A percentile compares a stretch with the other conserved stretches of the same genome.
Evolutionary conservation across 2,888 invertebrate species (phyloP).

Genomic region (Dendrolimus pini): DNA sequence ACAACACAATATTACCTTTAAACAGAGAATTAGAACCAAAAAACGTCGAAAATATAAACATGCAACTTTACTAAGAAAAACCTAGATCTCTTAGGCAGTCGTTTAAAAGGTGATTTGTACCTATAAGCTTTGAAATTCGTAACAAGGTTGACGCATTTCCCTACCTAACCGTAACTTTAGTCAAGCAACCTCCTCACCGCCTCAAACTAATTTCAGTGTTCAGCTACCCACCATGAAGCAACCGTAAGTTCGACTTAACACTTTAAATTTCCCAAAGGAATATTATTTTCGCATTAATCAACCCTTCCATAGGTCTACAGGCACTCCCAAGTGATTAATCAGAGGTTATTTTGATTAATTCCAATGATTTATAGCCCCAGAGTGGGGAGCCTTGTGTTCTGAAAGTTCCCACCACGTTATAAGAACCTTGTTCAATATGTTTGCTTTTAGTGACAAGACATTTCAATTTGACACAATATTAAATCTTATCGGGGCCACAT

Average conservation of each 20-base stretch:
- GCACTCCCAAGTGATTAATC: conserved; percentile 65
- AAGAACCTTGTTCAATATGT: background rate
- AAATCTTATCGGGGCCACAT: no score
- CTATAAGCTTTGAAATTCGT: no score
- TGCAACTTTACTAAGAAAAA: no score
- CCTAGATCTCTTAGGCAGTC: no score
- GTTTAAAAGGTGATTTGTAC: no score
- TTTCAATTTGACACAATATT: no score
- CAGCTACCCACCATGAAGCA: background rate
- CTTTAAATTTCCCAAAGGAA: conserved; percentile 53
- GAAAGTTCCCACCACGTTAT: background rate
- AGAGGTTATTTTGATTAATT: conserved; percentile 57
- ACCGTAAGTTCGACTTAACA: conserved; percentile 21
- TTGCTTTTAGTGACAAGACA: no score
- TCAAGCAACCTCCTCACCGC: background rate
- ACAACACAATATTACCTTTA: no score
- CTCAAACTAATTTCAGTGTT: background rate
- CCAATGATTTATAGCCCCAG: conserved; percentile 57
- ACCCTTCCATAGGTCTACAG: conserved; percentile 40
- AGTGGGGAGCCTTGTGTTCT: background rate
- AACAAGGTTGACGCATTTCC: background rate
- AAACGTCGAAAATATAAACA: no score
- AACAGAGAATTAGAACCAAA: no score
- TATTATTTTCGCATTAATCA: conserved; percentile 71
- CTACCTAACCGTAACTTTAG: background rate